A percentile compares a stretch with the other conserved stretches of the same genome.
Evolutionary conservation across 1,140 invertebrate species (phyloP).

Genomic region (Grapholita molesta): DNA sequence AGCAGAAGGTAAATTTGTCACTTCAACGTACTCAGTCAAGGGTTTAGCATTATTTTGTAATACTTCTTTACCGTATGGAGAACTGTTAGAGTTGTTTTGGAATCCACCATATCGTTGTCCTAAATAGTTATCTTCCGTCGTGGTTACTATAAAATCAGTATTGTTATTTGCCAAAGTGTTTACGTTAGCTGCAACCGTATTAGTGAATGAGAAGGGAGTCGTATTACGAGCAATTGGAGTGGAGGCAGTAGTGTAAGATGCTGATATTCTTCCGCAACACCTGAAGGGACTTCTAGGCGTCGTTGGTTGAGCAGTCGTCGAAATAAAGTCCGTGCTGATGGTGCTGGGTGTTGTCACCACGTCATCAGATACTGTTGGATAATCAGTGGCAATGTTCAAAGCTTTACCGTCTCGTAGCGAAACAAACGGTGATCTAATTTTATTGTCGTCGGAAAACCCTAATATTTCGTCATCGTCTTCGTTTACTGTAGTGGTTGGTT

Average conservation of each 20-base stretch:
- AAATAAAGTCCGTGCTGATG: conserved; percentile 35
- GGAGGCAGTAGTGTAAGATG: conserved; percentile 62
- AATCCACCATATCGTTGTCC: conserved; percentile 72
- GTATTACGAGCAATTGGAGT: conserved; percentile 40
- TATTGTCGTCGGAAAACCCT: conserved; percentile 84
- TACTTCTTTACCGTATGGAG: conserved; percentile 53
- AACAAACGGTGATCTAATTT: conserved; percentile 39
- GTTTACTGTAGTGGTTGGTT: conserved; percentile 77
- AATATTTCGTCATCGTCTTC: conserved; percentile 87
- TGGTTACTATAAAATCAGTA: conserved; percentile 29
- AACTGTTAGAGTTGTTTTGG: conserved; percentile 74
- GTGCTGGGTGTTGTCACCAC: conserved; percentile 45
- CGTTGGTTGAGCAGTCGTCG: conserved; percentile 36
- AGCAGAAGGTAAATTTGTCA: conserved; percentile 60
- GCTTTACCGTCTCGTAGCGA: conserved; percentile 59
- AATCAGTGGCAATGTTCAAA: conserved; percentile 66
- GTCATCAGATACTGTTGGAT: conserved; percentile 40
- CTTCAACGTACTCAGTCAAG: conserved; percentile 58
- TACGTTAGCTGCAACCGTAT: conserved; percentile 65
- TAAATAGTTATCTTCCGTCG: conserved; percentile 55
- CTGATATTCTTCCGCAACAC: conserved; percentile 70
- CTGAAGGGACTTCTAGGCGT: conserved; percentile 56
- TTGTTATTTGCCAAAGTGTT: conserved; percentile 45
- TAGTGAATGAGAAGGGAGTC: conserved; percentile 44
- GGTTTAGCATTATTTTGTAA: conserved; percentile 48